Evolutionary conservation across 35 echinoderm and acorn worm species (phyloP), one percentile per base, ranked within the genome.

Genomic region (Holothuria glaberrima): DNA sequence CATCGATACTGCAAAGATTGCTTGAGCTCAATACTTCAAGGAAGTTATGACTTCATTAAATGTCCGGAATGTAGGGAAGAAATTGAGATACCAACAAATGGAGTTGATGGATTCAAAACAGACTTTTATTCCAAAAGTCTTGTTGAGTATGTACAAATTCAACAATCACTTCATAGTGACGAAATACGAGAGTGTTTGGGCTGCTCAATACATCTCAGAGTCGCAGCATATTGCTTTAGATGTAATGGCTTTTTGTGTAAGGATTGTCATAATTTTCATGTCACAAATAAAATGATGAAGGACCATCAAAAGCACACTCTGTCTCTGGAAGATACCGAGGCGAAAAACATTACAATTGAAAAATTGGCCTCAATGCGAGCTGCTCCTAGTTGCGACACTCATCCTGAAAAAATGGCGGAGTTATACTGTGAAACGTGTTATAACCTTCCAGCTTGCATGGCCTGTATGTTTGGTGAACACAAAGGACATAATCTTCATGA

Each of bases 21-120:
- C 20, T 63, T 62, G 46, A 16, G 27, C 0, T 9, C 26, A 63
- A 61, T 58, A 59, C 13, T 84, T 0, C 46, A 61, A 63, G 54
- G 16, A 84, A 54, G 50, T 14, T 1, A 17, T 54, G 36, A 54
- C 50, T 54, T 14, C 74, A 78, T 16, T 84, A 32, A 64, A 25
- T 84, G 80, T 30, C 54, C 59, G 13, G 58, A 24, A 13, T 84
- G 80, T 64, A 84, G 58, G 20, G 9, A 84, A 30, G 27, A 84
- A 24, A 36, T 24, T 25, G 5, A n/a, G 3, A 59, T 61, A 60
- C 80, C 80, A 61, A 46, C 28, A 30, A 64, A 27, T 34, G 80
- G 80, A 29, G 33, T 84, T n/a, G 80, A 61, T 31, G 80, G 57
- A 30, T 63, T 84, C 28, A 84, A 84, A 29, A 84, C 80, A 31